Percentiles rank a stretch among this genome's conserved stretches.
Evolutionary conservation across 2,113 vertebrate genomes (phyloP).

Genomic region (Lycaon pictus): DNA sequence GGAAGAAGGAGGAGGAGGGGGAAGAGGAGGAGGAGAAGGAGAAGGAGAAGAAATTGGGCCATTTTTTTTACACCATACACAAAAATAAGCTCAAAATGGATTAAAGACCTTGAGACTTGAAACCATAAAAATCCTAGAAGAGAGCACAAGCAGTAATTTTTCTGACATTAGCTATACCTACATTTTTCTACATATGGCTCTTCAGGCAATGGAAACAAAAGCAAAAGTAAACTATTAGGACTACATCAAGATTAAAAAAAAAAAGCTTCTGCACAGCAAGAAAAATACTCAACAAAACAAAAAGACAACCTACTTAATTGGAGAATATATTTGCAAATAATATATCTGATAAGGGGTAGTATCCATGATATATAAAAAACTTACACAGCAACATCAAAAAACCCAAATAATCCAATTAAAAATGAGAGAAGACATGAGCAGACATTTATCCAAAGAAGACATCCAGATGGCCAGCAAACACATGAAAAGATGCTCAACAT

Average conservation of each 20-base stretch:
- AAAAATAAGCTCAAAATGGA: not conserved
- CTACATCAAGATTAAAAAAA: not conserved
- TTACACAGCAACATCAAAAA: not conserved
- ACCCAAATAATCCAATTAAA: not conserved
- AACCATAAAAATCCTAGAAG: not conserved
- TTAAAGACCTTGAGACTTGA: not conserved
- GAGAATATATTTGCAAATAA: not conserved
- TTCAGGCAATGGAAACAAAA: not conserved
- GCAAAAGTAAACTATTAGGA: not conserved
- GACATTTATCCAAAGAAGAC: not conserved
- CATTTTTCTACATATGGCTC: not conserved
- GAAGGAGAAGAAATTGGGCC: not conserved
- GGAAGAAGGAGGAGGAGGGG: too few relatives aligned
- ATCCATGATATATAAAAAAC: not conserved
- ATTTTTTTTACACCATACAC: not conserved
- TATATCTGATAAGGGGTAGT: not conserved
- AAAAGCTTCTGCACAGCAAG: not conserved
- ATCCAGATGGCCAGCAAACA: not conserved
- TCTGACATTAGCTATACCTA: not conserved
- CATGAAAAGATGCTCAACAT: not conserved
- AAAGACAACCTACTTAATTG: not conserved
- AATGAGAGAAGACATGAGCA: not conserved
- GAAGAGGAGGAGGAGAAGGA: too few relatives aligned
- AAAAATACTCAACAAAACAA: not conserved
- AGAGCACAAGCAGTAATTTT: not conserved